phyloP scores from a whole-genome alignment of 2,888 invertebrate genomes.

The Heliconius hortense region DNA sequence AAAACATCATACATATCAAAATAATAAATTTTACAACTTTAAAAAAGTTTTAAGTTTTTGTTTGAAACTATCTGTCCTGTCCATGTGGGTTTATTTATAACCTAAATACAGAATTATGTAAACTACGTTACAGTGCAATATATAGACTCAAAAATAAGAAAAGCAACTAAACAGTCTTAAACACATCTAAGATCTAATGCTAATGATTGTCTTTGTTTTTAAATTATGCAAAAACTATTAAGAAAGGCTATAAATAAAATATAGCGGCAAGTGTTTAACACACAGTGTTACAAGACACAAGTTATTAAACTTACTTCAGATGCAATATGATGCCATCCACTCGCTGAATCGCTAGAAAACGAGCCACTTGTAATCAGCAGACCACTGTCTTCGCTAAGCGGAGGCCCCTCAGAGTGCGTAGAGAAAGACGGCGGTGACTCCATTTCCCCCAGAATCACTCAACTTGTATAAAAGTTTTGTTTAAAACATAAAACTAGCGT shows the following conservation, averaged over 20 bases:
- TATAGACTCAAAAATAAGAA: constrained; percentile 11
- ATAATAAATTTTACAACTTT: constrained; percentile 7
- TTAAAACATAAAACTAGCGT: constrained; percentile 55
- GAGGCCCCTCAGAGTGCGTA: constrained; percentile 87
- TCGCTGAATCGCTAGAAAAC: constrained; percentile 87
- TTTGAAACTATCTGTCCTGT: constrained; percentile 28
- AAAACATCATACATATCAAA: background rate
- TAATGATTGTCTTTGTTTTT: constrained; percentile 27
- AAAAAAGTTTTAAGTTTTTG: constrained; percentile 28
- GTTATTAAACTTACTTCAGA: constrained; percentile 81
- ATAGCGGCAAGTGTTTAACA: constrained; percentile 21
- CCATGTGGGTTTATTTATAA: constrained; percentile 35
- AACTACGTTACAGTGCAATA: constrained; percentile 21
- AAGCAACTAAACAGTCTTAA: constrained; percentile 15
- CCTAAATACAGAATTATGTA: constrained; percentile 30
- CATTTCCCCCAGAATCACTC: constrained; percentile 76
- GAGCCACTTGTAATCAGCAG: constrained; percentile 87
- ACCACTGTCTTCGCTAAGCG: constrained; percentile 89
- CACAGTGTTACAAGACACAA: constrained; percentile 34
- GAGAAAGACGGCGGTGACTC: constrained; percentile 90
- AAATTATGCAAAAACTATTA: constrained; percentile 36
- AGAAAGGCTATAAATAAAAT: constrained; percentile 24
- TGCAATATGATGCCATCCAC: constrained; percentile 84
- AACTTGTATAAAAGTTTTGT: constrained; percentile 49
- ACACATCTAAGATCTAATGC: constrained; percentile 21